Evolutionary conservation across 2,113 vertebrate genomes (phyloP).

Genomic region (Ciconia boyciana): DNA sequence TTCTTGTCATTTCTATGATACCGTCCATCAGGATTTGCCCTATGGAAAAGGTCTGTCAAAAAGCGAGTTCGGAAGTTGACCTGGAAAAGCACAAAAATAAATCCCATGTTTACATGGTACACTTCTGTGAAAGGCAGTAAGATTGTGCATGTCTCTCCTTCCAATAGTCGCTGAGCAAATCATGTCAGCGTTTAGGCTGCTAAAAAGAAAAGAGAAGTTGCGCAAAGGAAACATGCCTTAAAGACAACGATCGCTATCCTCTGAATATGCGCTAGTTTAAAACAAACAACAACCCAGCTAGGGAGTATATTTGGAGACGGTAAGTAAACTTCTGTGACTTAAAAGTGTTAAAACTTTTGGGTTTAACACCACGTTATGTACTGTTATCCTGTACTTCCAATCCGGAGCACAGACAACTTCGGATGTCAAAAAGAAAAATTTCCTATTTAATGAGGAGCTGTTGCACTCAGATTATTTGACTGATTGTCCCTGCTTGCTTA

Average conservation of each 20-base stretch:
- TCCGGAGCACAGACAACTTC: neutral
- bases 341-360: neutral
- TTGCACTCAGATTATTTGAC: neutral
- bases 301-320: neutral
- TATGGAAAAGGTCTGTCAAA: neutral
- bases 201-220: neutral
- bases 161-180: neutral
- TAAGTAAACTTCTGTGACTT: neutral
- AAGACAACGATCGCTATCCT: neutral
- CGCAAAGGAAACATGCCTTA: neutral
- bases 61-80: neutral
- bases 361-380: neutral
- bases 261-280: neutral
- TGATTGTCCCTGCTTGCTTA: neutral
- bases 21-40: neutral
- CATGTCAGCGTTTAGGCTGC: neutral
- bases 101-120: neutral
- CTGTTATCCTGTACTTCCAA: neutral
- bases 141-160: neutral
- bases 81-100: neutral
- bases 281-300: neutral
- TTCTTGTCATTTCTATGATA: neutral
- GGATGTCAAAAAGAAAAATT: conserved; percentile 37
- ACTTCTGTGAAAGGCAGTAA: neutral
- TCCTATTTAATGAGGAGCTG: neutral